These are phyloP conservation scores for Chlorospingus semifuscus DNA, from an alignment of 2,797 vertebrate species.

Conservation along the genomic window DNA sequence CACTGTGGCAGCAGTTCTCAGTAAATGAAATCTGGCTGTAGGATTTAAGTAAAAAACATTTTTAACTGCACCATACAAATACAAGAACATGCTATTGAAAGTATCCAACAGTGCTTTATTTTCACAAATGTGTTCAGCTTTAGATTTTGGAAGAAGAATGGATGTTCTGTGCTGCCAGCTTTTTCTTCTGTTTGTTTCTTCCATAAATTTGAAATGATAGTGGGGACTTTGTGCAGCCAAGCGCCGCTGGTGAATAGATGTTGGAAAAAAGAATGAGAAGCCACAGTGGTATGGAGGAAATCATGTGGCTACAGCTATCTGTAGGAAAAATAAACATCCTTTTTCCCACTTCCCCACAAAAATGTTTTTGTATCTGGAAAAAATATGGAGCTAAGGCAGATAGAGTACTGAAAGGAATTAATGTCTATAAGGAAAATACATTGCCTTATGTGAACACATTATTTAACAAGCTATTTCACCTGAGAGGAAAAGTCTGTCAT, in stretches of 20 bases:
- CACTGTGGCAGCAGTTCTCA: not conserved
- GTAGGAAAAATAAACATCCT: slow-evolving; percentile 54
- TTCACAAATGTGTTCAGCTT: slow-evolving; percentile 14
- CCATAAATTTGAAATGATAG: slow-evolving; percentile 13
- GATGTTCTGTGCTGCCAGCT: not conserved
- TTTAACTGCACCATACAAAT: not conserved
- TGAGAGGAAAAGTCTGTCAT: not conserved
- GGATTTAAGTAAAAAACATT: not conserved
- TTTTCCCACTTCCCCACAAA: slow-evolving; percentile 16
- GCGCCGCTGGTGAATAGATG: not conserved
- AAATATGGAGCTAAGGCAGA: not conserved
- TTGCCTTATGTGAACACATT: not conserved
- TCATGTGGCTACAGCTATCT: slow-evolving; percentile 37
- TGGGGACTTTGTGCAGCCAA: not conserved
- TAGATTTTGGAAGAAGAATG: slow-evolving; percentile 29
- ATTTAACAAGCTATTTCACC: not conserved
- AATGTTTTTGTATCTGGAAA: slow-evolving; percentile 38
- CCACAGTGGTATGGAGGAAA: slow-evolving; percentile 31
- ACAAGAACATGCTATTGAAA: not conserved
- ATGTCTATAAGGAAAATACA: not conserved
- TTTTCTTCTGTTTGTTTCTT: slow-evolving; percentile 40
- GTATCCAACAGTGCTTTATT: not conserved
- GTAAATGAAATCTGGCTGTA: not conserved
- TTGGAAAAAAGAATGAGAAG: slow-evolving; percentile 21
- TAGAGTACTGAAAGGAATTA: not conserved